Base-by-base conservation (phyloP, 1,140 invertebrate genomes). In the Pachyrhynchus sulphureomaculatus region DNA sequence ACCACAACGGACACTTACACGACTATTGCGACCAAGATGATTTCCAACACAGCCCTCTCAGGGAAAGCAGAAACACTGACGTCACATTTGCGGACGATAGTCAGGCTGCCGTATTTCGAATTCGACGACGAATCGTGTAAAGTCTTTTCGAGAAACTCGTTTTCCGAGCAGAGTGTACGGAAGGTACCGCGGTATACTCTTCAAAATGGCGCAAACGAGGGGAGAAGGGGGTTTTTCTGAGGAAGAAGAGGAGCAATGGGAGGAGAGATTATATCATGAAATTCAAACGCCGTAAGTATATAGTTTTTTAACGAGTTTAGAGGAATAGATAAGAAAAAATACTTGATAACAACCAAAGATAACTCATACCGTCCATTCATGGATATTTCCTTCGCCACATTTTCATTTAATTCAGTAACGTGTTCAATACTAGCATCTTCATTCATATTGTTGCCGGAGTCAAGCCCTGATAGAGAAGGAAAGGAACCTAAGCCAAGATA, bases 31-130 rank as follows among this genome's bases (percentile, higher is more conserved):
- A 67, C 34, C 53, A 58, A 24, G 21, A 65, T 49, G 63, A 36
- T 3, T 57, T 58, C 13, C 41, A 58, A 12, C 64, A 62, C 29
- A 64, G 52, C 34, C 62, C 54, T 2, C 48, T 60, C 10, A 57
- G 64, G 15, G 66, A 70, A 15, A 62, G 58, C 34, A 37, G 62
- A 21, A 60, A 64, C 33, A 66, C 61, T 2, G 61, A 64, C 33
- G 63, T 62, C 20, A 58, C 54, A 3, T 67, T 68, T 42, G 69
- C 69, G 0, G 72, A 72, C 21, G 69, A 72, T 34, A 72, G 69
- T 18, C 2, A 64, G 64, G 34, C 41, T 75, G 23, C 72, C 72
- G 0, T 68, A 70, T 44, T 70, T 66, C 41, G 72, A 73, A 24
- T 71, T 66, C 32, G 73, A 72, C 23, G 70, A 75, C 20, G 62